These are phyloP conservation scores for Entosphenus tridentatus DNA, from an alignment of 2,113 vertebrate species.

Conservation along the genomic window DNA sequence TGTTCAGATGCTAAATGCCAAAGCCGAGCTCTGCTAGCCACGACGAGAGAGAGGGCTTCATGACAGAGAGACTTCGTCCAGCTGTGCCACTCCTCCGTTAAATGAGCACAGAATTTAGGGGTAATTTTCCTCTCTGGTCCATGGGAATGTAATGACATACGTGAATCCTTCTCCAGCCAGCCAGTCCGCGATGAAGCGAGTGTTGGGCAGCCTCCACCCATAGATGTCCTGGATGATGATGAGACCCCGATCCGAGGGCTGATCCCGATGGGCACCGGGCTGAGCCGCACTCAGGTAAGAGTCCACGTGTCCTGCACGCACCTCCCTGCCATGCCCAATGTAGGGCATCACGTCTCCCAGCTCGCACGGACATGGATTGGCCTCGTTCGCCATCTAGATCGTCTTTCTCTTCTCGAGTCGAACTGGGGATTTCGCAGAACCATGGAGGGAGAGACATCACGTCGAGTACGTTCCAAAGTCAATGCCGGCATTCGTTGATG, in stretches of 20 bases:
- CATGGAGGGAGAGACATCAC: too few species aligned
- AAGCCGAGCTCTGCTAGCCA: too few species aligned
- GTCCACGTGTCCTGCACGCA: conserved; percentile 44
- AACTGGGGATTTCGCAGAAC: too few species aligned
- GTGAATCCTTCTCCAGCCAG: conserved; percentile 50
- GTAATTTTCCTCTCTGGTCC: too few species aligned
- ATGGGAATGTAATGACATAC: conserved; percentile 19
- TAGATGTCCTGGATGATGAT: conserved; percentile 64
- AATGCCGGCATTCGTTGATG: too few species aligned
- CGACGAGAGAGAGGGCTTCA: too few species aligned
- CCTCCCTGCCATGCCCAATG: conserved; percentile 37
- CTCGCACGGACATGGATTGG: conserved; percentile 42
- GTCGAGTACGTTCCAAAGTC: too few species aligned
- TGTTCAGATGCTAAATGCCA: too few species aligned
- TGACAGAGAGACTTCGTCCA: too few species aligned
- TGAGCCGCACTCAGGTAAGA: conserved; percentile 41
- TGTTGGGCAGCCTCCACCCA: conserved; percentile 64
- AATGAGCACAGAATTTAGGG: too few species aligned
- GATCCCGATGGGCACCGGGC: conserved; percentile 26
- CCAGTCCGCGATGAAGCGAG: conserved; percentile 62
- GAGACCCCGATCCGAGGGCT: conserved; percentile 16
- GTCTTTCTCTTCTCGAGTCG: too few species aligned
- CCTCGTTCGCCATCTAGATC: conserved; percentile 50
- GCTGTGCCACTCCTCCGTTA: too few species aligned
- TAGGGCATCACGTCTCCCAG: conserved; percentile 42